Base-by-base conservation (phyloP, 2,113 vertebrate genomes). In the Empidonax traillii region DNA sequence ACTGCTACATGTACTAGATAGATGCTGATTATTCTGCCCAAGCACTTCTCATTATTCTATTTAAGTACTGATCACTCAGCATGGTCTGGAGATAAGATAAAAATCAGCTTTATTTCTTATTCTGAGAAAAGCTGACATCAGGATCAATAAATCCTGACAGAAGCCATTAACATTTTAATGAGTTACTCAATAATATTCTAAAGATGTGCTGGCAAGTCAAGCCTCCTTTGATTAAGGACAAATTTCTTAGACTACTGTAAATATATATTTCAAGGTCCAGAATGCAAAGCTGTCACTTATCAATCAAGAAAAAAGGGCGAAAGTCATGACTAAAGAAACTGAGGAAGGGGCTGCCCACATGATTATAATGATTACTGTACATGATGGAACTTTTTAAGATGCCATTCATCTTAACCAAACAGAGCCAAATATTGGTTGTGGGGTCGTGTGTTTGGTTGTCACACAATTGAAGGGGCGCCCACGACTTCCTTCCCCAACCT, bases 131-230 rank as follows among this genome's bases (percentile, higher is more conserved):
- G 96, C 86, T 98, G 98, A 98, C 98, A 98, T 96, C 71, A 51
- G 61, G 96, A 98, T 98, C 98, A 97, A 98, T 98, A 98, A 66
- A 62, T 87, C 97, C 58, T 92, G 98, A 98, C 97, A 98, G 97
- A 97, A 97, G 96, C 97, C 77, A 98, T 98, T 98, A 98, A 93
- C 98, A 98, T 98, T 96, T 97, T 98, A 98, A 98, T 97, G 97
- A 98, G 97, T 97, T 96, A 85, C 97, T 97, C 91, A 81, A 96
- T 97, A 96, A 97, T 97, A 98, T 96, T 98, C 93, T 95, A 93
- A 97, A 89, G 84, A 91, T 85, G 89, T 95, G 95, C 95, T 98
- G 77, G 83, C 18, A 93, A 97, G 97, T 97, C 96, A 93, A 85
- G 96, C 95, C 94, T 96, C 97, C 95, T 97, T 88, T 97, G 96